phyloP scores from a whole-genome alignment of 2,888 invertebrate genomes.

The Cryptus viduatorius region DNA sequence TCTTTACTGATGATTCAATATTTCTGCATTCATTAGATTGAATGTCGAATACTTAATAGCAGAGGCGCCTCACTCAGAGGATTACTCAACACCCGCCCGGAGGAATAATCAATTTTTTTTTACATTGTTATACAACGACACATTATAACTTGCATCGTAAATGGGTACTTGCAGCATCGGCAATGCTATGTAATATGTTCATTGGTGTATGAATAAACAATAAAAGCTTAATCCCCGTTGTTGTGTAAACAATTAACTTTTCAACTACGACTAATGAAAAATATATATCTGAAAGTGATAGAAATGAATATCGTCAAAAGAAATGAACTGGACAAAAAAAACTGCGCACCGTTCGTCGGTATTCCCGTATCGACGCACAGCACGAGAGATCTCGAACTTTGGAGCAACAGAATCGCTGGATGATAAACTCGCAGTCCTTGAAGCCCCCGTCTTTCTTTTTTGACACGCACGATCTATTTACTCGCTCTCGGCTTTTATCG shows the following conservation, averaged over 20 bases:
- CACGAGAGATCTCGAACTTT: not conserved
- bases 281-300: too few relatives aligned
- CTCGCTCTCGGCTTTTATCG: slow-evolving; percentile 22
- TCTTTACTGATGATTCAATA: slow-evolving; percentile 26
- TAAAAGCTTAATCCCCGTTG: too few relatives aligned
- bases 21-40: slow-evolving; percentile 8
- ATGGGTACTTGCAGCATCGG: not conserved
- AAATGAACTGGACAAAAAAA: not conserved
- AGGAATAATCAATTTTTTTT: slow-evolving; percentile 36
- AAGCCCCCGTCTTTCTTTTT: not conserved
- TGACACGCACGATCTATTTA: slow-evolving; percentile 4
- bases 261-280: too few relatives aligned
- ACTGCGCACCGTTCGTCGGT: slow-evolving; percentile 9
- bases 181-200: too few relatives aligned
- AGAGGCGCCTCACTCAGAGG: slow-evolving; percentile 4
- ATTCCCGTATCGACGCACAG: not conserved
- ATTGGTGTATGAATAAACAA: too few relatives aligned
- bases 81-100: slow-evolving; percentile 25
- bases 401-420: not conserved
- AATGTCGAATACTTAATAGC: not conserved
- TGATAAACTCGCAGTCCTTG: slow-evolving; percentile 3
- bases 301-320: too few relatives aligned
- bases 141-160: not conserved
- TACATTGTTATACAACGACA: slow-evolving; percentile 17
- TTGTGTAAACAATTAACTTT: too few relatives aligned